Evolutionary conservation across 2,113 vertebrate genomes (phyloP), one percentile per base, ranked within the genome.

Genomic region (Oreochromis niloticus): DNA sequence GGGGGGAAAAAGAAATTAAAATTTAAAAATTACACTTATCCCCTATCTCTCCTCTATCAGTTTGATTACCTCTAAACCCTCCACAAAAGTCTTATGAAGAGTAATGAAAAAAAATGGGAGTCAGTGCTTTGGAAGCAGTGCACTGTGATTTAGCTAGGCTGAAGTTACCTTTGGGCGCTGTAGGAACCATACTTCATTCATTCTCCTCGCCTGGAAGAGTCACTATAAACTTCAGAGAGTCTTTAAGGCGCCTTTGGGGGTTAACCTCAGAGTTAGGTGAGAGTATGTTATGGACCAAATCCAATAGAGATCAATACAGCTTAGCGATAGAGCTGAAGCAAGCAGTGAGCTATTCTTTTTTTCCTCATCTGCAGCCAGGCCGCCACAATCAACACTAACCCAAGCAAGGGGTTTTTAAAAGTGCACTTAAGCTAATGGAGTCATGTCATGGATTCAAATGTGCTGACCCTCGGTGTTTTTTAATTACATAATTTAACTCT

Each of bases 241-340:
- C 86, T 93, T 88, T 80, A 78, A 87, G 82, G 87, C 22, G 75
- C 87, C 89, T 87, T 80, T 55, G 81, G 91, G 89, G 86, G 84
- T 91, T 89, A 82, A 94, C 79, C 85, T 90, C 81, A 6, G 57
- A 85, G 85, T 91, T 68, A 80, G 91, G 78, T 56, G 71, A 93
- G 79, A 89, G 85, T 86, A 87, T 82, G 81, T 85, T 86, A 85
- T 86, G 78, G 91, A 93, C 88, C 87, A 78, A 90, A 91, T 92
- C 90, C 87, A 92, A 91, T 91, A 91, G 71, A 89, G 87, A 95
- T 95, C 92, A 92, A 95, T 93, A 92, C 80, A 86, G 82, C 79
- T 80, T 82, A 80, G 88, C 17, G 5, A 83, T 75, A 73, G 48
- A 89, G 82, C 81, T 83, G 87, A 78, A 88, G 81, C 56, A 7